Evolutionary conservation across 1,140 invertebrate genomes (phyloP).

Genomic region (Cotesia glomerata): DNA sequence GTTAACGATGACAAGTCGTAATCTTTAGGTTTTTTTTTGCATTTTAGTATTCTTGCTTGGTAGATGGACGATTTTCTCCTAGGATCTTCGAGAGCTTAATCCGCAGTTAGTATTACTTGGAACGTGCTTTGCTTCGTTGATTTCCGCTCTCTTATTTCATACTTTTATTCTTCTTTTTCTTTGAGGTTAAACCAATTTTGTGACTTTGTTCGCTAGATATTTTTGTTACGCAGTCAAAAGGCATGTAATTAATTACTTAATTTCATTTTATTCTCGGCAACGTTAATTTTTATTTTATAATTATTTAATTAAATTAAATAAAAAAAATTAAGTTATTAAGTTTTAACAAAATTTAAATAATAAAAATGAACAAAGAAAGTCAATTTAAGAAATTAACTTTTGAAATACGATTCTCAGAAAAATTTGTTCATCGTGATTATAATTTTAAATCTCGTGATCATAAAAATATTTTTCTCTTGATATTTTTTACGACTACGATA

Average conservation of each 20-base stretch:
- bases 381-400: not conserved
- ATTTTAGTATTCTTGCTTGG: not conserved
- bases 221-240: not conserved
- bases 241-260: not conserved
- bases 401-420: not conserved
- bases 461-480: no score
- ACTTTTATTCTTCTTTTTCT: not conserved
- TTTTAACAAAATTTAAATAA: no score
- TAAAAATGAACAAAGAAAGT: no score
- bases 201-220: no score
- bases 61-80: slow-evolving; percentile 6
- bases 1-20: slow-evolving; percentile 17
- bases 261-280: not conserved
- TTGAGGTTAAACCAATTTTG: not conserved
- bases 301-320: no score
- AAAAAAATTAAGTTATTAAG: no score
- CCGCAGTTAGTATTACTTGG: slow-evolving; percentile 20
- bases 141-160: not conserved
- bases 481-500: not conserved
- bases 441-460: no score
- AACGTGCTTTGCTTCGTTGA: slow-evolving; percentile 15
- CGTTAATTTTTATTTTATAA: no score
- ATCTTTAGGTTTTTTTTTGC: slow-evolving; percentile 2
- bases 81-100: slow-evolving; percentile 22
- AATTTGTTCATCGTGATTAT: not conserved